Base-by-base conservation (phyloP, 2,797 vertebrate species). In the Chelon labrosus region DNA sequence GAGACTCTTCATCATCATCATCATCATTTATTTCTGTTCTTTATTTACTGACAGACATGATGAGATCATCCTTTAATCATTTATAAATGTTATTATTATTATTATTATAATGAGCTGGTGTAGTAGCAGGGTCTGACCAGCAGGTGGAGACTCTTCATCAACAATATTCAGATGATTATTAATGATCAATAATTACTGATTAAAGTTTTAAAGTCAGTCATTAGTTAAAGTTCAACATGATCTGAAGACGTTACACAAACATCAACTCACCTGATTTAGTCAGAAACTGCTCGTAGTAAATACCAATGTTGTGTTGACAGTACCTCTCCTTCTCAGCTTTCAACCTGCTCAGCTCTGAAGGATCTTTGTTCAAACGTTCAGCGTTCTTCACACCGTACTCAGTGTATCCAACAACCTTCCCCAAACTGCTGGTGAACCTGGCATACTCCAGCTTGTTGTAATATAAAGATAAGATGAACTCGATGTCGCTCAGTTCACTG, bases 271-370 rank as follows among this genome's bases (percentile, higher is more conserved):
- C 79, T 66, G 79, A 76, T 35, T 73, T 76, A 47, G 49, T 0
- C 68, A 88, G 68, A n/a, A 0, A 0, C 0, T 0, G 0, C 0
- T 0, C 0, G 25, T 68, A 70, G 0, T 0, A 0, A 0, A 0
- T 0, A 0, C 1, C 0, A 54, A 65, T 0, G 70, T 76, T 25
- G 49, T 2, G 0, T 0, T 6, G 0, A 9, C 84, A 89, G 80
- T 20, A 59, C 0, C 0, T 2, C 11, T 75, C 70, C 82, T 65
- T 86, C 38, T 12, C 0, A 49, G 0, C 3, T 1, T 0, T 85
- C 19, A 0, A 0, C 0, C 0, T 0, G 0, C 0, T 9, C 5
- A 90, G 0, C 0, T 0, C 0, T 52, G 13, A 7, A 14, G 61
- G 0, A 3, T 54, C 1, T 0, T 10, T 75, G 77, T 87, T 90